Evolutionary conservation across 2,888 invertebrate species (phyloP).

Genomic region (Pristionchus entomophagus): DNA sequence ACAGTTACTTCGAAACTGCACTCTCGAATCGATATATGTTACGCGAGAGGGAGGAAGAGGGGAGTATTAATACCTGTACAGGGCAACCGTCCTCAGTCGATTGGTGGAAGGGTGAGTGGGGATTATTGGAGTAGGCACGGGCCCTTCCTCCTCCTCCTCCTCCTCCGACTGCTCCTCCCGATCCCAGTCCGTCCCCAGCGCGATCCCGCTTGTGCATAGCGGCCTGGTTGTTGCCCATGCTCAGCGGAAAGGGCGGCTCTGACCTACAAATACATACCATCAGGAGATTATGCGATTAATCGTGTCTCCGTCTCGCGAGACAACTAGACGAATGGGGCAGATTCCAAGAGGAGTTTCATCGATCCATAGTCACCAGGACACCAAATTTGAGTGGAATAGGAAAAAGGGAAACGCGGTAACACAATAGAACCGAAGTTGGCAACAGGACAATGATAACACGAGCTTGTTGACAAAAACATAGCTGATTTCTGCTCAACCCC

Average conservation of each 20-base stretch:
- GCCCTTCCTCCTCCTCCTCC: background rate
- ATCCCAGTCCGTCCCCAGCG: slow-evolving; percentile 56
- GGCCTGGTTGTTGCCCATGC: slow-evolving; percentile 74
- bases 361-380: background rate
- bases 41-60: background rate
- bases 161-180: slow-evolving; percentile 32
- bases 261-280: slow-evolving; percentile 23
- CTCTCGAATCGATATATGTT: slow-evolving; percentile 16
- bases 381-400: background rate
- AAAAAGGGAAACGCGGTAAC: background rate
- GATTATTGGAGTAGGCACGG: slow-evolving; percentile 47
- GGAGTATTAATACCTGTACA: slow-evolving; percentile 65
- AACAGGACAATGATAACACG: background rate
- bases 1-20: slow-evolving; percentile 22
- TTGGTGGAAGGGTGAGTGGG: slow-evolving; percentile 50
- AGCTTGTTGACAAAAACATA: slow-evolving; percentile 15
- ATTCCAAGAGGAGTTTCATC: background rate
- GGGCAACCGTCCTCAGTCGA: slow-evolving; percentile 75
- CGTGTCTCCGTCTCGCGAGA: background rate
- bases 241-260: slow-evolving; percentile 34
- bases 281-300: slow-evolving; percentile 39
- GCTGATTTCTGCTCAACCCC: slow-evolving; percentile 21
- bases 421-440: background rate
- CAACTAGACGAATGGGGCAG: background rate
- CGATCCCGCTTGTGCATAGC: slow-evolving; percentile 73